Percentiles rank a stretch among this genome's conserved stretches.
Evolutionary conservation across 1,140 invertebrate genomes (phyloP).

Genomic region (Drosophila fuyamai): DNA sequence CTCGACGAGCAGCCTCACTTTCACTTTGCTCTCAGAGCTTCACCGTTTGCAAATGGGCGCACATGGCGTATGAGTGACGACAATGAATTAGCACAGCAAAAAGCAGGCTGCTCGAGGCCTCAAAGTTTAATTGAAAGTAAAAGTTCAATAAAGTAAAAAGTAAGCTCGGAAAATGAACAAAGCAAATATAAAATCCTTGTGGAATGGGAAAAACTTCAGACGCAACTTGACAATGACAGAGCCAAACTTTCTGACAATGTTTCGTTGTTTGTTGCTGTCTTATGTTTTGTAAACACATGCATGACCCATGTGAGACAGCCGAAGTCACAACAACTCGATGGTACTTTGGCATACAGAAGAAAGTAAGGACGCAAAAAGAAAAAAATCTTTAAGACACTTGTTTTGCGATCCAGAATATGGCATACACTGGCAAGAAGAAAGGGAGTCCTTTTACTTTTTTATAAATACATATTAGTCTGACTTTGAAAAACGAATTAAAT

Average conservation of each 20-base stretch:
- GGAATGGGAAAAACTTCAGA: conserved; percentile 52
- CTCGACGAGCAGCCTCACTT: conserved; percentile 17
- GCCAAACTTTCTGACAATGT: conserved; percentile 70
- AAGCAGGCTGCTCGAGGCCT: conserved; percentile 40
- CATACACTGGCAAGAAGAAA: conserved; percentile 1
- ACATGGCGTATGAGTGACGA: conserved; percentile 68
- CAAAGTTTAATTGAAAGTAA: conserved; percentile 82
- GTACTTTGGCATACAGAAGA: conserved; percentile 3
- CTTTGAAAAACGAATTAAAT: conserved; percentile 15
- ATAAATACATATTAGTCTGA: conserved; percentile 8
- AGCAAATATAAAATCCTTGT: conserved; percentile 9
- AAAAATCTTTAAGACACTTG: conserved; percentile 11
- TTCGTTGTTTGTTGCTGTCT: conserved; percentile 52
- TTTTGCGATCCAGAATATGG: conserved; percentile 22
- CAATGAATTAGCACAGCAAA: conserved; percentile 66
- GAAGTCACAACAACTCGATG: conserved; percentile 63
- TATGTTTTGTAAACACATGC: conserved; percentile 77
- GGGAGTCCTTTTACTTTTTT: no score
- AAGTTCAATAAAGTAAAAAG: conserved; percentile 79
- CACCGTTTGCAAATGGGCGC: conserved; percentile 29
- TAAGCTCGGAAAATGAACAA: conserved; percentile 48
- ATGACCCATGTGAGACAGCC: conserved; percentile 56
- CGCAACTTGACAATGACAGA: conserved; percentile 77
- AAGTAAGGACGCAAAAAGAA: conserved; percentile 12
- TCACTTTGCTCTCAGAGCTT: background rate